Conservation (phyloP, 2,113 vertebrate genomes). For the Apteryx owenii region DNA sequence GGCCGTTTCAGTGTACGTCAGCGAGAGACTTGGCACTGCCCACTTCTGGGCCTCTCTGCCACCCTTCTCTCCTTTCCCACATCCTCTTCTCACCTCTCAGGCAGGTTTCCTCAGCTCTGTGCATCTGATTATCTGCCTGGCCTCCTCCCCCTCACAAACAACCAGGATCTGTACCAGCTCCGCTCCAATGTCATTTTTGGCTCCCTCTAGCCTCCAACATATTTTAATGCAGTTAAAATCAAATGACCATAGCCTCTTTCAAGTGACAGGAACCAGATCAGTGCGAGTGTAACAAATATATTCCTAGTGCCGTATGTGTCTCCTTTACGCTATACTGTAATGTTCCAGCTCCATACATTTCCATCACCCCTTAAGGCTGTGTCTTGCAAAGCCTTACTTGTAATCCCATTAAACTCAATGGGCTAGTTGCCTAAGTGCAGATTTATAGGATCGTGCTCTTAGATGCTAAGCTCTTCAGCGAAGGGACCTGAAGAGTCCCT, state of each 20-base stretch:
- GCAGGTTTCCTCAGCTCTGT: fast-evolving
- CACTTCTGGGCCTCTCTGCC: fast-evolving
- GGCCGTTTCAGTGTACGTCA: neutral
- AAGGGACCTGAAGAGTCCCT: conserved; percentile 17
- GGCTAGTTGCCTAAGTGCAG: conserved; percentile 47
- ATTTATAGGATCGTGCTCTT: conserved; percentile 60
- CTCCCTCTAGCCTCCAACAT: neutral
- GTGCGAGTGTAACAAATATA: neutral
- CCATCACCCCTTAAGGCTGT: neutral
- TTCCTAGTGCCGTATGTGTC: neutral
- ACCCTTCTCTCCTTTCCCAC: neutral
- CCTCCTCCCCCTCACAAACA: neutral
- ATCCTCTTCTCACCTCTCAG: neutral
- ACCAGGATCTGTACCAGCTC: neutral
- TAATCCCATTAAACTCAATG: conserved; percentile 62
- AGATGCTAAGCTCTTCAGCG: conserved; percentile 47
- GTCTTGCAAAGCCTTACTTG: neutral
- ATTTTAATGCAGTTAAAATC: neutral
- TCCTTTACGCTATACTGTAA: neutral
- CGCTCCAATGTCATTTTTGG: neutral
- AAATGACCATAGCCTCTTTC: fast-evolving
- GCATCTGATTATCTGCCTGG: neutral
- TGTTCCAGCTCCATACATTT: neutral
- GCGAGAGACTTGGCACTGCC: neutral
- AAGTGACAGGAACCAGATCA: neutral